Evolutionary conservation across 2,888 invertebrate genomes (phyloP), one percentile per base, ranked within the genome.

Genomic region (Parnassius mnemosyne): DNA sequence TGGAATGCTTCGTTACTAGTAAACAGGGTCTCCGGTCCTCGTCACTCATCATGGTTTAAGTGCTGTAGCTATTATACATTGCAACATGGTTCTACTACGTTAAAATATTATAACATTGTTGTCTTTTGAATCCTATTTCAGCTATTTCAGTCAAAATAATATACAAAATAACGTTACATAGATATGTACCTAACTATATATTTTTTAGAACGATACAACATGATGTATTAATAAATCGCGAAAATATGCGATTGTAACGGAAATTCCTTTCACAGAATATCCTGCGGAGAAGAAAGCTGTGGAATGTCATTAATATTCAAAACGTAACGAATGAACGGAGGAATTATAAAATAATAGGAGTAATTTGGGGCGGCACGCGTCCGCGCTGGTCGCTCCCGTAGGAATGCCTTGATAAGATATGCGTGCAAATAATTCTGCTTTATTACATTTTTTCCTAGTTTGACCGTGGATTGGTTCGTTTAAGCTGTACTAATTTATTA

Each of bases 271-370:
- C 70, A 77, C 72, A 79, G 79, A 84, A 84, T 84, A 79, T 82
- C 80, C 80, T 76, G 77, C 72, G 76, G 73, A 80, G 76, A 81
- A 83, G 82, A 84, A 82, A 78, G 81, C 83, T 79, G 72, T 75
- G 89, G 90, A 89, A 91, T 91, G 87, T 85, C 82, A 90, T 91
- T 90, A 91, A 90, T 91, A 90, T 91, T 91, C 89, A 84, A 87
- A 88, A 85, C 88, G 84, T 88, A 87, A 89, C 85, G 85, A 84
- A 16, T 1, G 16, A 16, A 16, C 16, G 85, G 89, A 87, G 88
- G 90, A 86, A 89, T 90, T 90, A 89, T 89, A 89, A 89, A 91
- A 90, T 90, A 89, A 90, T 91, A 90, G 89, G 84, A 90, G 90
- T 89, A 89, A 89, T 89, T 89, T 90, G 78, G 87, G 81, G 74